Conservation (phyloP, 2,113 vertebrate genomes). For the Protobothrops mucrosquamatus region DNA sequence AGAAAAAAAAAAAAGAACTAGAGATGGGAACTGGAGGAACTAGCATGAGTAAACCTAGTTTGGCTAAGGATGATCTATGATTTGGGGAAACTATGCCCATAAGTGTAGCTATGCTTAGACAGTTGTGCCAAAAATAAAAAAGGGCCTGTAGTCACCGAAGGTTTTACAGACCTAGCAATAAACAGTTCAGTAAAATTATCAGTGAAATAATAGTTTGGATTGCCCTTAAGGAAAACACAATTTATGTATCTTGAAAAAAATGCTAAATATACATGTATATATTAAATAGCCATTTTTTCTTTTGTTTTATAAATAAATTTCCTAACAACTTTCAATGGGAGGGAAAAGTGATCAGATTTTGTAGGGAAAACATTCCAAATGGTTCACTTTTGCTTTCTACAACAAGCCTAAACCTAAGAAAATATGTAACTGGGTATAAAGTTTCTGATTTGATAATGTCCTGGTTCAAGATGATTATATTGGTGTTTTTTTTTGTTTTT, state of each 20-base stretch:
- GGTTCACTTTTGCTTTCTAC: neutral
- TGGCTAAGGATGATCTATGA: neutral
- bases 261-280: neutral
- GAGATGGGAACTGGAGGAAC: neutral
- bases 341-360: neutral
- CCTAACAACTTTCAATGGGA: neutral
- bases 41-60: neutral
- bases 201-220: too few species aligned
- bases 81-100: neutral
- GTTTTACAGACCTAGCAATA: neutral
- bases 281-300: neutral
- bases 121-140: neutral
- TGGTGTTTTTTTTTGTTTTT: neutral
- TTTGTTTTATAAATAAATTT: neutral
- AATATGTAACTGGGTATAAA: neutral
- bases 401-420: neutral
- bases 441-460: neutral
- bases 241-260: neutral
- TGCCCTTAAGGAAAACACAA: neutral
- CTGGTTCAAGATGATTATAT: neutral
- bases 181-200: neutral
- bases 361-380: neutral
- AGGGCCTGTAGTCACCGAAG: neutral
- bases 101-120: neutral
- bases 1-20: neutral